phyloP scores from a whole-genome alignment of 1,140 invertebrate species.

The Sinonovacula constricta region DNA sequence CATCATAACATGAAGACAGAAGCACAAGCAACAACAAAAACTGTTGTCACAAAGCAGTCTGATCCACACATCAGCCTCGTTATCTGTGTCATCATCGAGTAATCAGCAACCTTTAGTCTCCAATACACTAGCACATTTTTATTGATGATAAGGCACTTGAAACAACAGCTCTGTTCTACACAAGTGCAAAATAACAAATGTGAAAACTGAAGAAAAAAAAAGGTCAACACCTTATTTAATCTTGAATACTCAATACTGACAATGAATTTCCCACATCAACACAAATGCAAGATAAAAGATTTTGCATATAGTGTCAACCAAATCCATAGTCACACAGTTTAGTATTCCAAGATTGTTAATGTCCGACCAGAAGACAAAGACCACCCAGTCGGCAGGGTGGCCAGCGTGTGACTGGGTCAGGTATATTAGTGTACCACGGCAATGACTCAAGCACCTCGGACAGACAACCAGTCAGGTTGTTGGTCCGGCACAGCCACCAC shows the following conservation, averaged over 20 bases:
- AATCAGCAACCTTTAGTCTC: not conserved
- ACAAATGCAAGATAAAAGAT: not conserved
- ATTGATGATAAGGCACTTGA: not conserved
- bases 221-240: not conserved
- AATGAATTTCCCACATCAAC: not conserved
- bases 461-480: too few relatives aligned
- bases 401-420: too few relatives aligned
- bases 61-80: conserved; percentile 9
- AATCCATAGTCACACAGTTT: too few relatives aligned
- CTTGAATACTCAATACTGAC: not conserved
- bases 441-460: too few relatives aligned
- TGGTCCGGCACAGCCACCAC: too few relatives aligned
- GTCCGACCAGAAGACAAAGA: too few relatives aligned
- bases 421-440: too few relatives aligned
- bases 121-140: not conserved
- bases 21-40: not conserved
- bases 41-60: not conserved
- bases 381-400: too few relatives aligned
- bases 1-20: conserved; percentile 3
- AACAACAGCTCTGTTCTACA: not conserved
- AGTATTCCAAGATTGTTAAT: too few relatives aligned
- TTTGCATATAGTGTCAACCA: too few relatives aligned
- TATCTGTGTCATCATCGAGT: conserved; percentile 25
- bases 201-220: not conserved
- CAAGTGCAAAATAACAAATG: not conserved